Conservation (phyloP, 2,797 vertebrate genomes). For the Artibeus jamaicensis region DNA sequence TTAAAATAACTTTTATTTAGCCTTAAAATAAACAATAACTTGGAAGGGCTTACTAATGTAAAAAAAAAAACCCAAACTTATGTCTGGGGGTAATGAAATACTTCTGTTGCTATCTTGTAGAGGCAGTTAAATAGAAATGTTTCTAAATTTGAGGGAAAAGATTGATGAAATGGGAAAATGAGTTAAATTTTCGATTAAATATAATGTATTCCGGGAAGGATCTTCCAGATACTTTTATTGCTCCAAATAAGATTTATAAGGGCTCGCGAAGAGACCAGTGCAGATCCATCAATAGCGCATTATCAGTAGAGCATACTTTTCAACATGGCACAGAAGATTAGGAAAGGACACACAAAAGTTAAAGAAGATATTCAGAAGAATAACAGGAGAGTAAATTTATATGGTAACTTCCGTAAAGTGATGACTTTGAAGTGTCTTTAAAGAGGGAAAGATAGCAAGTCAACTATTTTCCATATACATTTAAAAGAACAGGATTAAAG, state of each 20-base stretch:
- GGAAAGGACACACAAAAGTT: constrained; percentile 56
- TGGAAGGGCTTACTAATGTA: not conserved
- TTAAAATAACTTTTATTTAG: constrained; percentile 32
- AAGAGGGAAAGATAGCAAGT: not conserved
- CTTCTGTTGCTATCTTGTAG: constrained; percentile 35
- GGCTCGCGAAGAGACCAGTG: constrained; percentile 45
- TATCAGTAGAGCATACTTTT: constrained; percentile 61
- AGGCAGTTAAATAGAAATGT: constrained; percentile 30
- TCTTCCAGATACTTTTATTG: constrained; percentile 57
- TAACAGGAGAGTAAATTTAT: constrained; percentile 41
- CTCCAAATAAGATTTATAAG: constrained; percentile 72
- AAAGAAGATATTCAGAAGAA: constrained; percentile 62
- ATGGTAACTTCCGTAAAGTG: constrained; percentile 17
- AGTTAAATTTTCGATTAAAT: constrained; percentile 53
- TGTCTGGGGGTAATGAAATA: constrained; percentile 22
- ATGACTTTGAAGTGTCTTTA: constrained; percentile 57
- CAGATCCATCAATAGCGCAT: constrained; percentile 69
- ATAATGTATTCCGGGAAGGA: constrained; percentile 61
- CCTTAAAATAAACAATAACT: constrained; percentile 19
- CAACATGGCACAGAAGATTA: constrained; percentile 54
- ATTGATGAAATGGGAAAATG: constrained; percentile 44
- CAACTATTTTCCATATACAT: not conserved
- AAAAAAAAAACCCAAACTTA: constrained; percentile 16
- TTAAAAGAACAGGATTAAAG: constrained; percentile 21
- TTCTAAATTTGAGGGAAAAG: constrained; percentile 46